A percentile compares a stretch with the other conserved stretches of the same genome.
Evolutionary conservation across 2,797 vertebrate species (phyloP).

Genomic region (Pachyuromys duprasi): DNA sequence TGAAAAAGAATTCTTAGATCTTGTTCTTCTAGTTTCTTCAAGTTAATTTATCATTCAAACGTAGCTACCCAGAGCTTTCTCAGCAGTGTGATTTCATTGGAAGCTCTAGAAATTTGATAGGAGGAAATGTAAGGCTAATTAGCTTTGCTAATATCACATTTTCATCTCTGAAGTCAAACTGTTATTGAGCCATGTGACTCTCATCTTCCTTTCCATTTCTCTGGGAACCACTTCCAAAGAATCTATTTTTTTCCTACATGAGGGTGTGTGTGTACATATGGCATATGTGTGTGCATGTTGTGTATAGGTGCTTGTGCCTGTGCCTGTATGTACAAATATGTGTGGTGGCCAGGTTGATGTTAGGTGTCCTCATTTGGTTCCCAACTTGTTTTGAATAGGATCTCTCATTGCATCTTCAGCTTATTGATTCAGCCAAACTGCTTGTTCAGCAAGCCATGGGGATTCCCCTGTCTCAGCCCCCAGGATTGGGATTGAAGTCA

Average conservation of each 20-base stretch:
- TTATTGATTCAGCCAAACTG: neutral
- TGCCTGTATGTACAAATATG: neutral
- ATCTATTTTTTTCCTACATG: neutral
- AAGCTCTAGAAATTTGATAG: neutral
- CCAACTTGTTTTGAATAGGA: neutral
- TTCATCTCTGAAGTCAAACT: neutral
- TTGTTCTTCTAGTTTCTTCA: slow-evolving; percentile 4
- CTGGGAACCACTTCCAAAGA: neutral
- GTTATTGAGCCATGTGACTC: neutral
- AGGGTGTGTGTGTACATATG: neutral
- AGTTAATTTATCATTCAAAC: neutral
- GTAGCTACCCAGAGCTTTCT: neutral
- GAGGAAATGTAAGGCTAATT: neutral
- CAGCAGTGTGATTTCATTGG: neutral
- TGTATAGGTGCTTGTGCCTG: neutral
- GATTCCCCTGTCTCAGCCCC: neutral
- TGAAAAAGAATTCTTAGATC: neutral
- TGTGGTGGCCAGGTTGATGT: neutral
- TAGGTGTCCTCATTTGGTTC: neutral
- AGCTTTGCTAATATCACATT: neutral
- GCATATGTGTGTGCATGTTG: neutral
- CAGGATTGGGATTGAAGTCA: neutral
- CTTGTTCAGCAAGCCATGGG: too few relatives aligned
- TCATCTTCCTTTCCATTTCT: neutral
- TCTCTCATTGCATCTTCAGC: neutral